Conservation (phyloP, 2,888 invertebrate genomes). For the Serripes groenlandicus region DNA sequence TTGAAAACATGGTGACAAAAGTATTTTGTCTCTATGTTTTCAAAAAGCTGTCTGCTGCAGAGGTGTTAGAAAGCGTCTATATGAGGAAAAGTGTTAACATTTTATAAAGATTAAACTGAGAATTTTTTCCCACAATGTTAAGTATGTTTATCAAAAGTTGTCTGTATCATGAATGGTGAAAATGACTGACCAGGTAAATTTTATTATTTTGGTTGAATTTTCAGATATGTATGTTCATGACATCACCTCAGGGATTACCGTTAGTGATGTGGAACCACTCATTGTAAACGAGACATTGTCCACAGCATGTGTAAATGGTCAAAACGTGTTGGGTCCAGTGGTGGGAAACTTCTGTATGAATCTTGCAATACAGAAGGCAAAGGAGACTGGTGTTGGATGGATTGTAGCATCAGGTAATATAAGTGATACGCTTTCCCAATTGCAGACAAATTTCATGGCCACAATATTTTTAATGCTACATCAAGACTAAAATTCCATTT, state of each 20-base stretch:
- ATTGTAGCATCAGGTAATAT: conserved; percentile 92
- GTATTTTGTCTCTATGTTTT: too few species aligned
- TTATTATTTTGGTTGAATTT: too few species aligned
- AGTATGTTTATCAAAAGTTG: neutral
- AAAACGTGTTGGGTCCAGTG: conserved; percentile 88
- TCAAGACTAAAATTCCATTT: too few species aligned
- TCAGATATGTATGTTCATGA: conserved; percentile 93
- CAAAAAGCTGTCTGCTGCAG: too few species aligned
- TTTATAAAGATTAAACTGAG: too few species aligned
- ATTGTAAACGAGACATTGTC: conserved; percentile 90
- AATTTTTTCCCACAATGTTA: neutral
- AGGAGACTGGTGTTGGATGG: conserved; percentile 93
- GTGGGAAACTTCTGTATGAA: conserved; percentile 87
- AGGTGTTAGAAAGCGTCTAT: too few species aligned
- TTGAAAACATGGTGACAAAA: too few species aligned
- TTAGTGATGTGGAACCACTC: conserved; percentile 88
- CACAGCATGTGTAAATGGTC: conserved; percentile 91
- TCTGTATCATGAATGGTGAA: neutral
- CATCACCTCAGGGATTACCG: conserved; percentile 89
- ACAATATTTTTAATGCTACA: too few species aligned
- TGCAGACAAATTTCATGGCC: too few species aligned
- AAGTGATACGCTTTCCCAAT: too few species aligned
- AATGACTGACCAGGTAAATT: neutral
- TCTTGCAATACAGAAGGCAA: conserved; percentile 93
- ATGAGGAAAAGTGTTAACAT: too few species aligned